Conservation (phyloP, 2,797 vertebrate species). For the Zonotrichia albicollis region DNA sequence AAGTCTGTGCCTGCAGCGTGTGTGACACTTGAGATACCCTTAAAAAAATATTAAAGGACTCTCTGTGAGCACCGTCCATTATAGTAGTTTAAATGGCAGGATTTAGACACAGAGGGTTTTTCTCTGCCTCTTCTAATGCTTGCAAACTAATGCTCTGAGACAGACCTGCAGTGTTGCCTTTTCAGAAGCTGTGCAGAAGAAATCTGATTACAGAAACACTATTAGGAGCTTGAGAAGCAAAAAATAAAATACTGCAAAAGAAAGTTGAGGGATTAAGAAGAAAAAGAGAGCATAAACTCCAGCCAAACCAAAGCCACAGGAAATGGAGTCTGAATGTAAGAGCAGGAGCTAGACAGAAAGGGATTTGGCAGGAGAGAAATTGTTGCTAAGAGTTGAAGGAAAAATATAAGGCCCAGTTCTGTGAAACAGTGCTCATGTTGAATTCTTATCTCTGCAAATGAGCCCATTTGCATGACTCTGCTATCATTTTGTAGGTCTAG, state of each 20-base stretch:
- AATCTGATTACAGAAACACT: background rate
- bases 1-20: background rate
- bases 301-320: conserved; percentile 62
- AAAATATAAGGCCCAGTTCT: background rate
- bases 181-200: background rate
- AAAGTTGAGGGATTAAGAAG: conserved; percentile 45
- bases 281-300: background rate
- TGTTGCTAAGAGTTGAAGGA: background rate
- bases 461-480: background rate
- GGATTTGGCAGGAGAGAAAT: conserved; percentile 28
- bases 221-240: background rate
- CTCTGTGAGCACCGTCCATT: background rate
- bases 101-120: background rate
- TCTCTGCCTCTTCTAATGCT: background rate
- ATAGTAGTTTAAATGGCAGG: background rate
- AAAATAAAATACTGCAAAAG: background rate
- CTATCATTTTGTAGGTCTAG: background rate
- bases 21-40: background rate
- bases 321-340: conserved; percentile 50
- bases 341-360: conserved; percentile 29
- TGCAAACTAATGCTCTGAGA: background rate
- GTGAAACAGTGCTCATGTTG: accelerated
- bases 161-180: background rate
- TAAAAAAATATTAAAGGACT: background rate
- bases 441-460: background rate